These are phyloP conservation scores for Lasioglossum pauxillum DNA, from an alignment of 2,888 invertebrate species.

Conservation along the genomic window DNA sequence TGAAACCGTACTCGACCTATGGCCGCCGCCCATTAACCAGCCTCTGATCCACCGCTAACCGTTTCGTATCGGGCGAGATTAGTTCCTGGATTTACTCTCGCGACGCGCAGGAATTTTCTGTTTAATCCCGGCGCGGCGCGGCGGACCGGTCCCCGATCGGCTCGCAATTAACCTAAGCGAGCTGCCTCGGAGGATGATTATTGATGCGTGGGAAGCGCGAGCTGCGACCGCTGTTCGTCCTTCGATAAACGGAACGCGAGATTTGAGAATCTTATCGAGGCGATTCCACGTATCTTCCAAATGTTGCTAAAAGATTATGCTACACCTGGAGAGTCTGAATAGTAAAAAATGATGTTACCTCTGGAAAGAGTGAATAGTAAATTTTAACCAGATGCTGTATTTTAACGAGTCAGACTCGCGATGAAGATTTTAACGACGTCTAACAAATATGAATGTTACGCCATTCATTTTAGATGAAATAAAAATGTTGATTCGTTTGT, in stretches of 20 bases:
- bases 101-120: slow-evolving; percentile 58
- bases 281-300: neutral
- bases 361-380: no score
- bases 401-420: no score
- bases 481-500: no score
- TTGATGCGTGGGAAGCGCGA: slow-evolving; percentile 8
- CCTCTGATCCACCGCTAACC: slow-evolving; percentile 10
- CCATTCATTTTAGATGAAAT: no score
- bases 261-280: neutral
- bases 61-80: slow-evolving; percentile 49
- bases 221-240: neutral
- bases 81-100: slow-evolving; percentile 55
- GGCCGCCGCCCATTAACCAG: slow-evolving; percentile 44
- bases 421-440: no score
- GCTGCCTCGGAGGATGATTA: neutral
- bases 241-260: neutral
- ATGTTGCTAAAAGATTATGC: no score
- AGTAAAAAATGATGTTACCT: no score
- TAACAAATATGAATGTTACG: no score
- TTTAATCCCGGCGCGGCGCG: slow-evolving; percentile 21
- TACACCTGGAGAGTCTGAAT: no score
- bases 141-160: slow-evolving; percentile 37
- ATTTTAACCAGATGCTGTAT: no score
- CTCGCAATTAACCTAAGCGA: slow-evolving; percentile 38
- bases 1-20: slow-evolving; percentile 58